These are phyloP conservation scores for Augochlora pura DNA, from an alignment of 1,140 invertebrate species.

Conservation along the genomic window DNA sequence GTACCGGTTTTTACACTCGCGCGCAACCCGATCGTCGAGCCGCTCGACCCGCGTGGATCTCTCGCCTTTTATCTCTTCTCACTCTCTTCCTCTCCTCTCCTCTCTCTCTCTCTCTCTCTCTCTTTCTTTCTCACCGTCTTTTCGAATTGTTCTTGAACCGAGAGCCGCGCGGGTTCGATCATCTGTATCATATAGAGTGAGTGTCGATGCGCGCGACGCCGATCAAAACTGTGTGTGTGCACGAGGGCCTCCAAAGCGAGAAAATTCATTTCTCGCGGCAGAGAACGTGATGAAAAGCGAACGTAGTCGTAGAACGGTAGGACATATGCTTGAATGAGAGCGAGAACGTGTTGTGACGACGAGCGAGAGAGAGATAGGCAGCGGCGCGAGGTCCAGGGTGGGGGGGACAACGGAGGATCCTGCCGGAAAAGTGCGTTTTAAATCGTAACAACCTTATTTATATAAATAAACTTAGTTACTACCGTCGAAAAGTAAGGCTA, in stretches of 20 bases:
- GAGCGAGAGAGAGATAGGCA: too few species aligned
- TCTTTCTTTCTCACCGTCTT: too few species aligned
- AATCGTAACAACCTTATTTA: conserved; percentile 75
- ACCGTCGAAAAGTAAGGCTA: conserved; percentile 71
- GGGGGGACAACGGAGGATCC: conserved; percentile 54
- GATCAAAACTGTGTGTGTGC: conserved; percentile 1
- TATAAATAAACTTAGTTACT: conserved; percentile 73
- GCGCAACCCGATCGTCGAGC: background rate
- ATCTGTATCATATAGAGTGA: conserved; percentile 51
- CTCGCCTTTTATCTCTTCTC: too few species aligned
- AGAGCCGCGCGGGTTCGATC: conserved; percentile 17
- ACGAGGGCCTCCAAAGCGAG: conserved; percentile 18
- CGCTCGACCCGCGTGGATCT: conserved; percentile 7
- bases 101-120: too few species aligned
- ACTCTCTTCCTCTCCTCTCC: too few species aligned
- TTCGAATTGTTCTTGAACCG: too few species aligned
- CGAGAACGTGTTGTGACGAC: background rate
- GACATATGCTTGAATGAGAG: conserved; percentile 19
- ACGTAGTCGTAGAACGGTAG: conserved; percentile 23
- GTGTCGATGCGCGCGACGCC: background rate
- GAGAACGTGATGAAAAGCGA: background rate
- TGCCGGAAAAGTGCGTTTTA: conserved; percentile 62
- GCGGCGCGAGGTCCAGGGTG: too few species aligned
- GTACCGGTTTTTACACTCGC: too few species aligned
- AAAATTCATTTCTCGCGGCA: background rate